These are phyloP conservation scores for Pentamera pediparva DNA, from an alignment of 53 echinoderm and acorn worm genomes.

Conservation along the genomic window DNA sequence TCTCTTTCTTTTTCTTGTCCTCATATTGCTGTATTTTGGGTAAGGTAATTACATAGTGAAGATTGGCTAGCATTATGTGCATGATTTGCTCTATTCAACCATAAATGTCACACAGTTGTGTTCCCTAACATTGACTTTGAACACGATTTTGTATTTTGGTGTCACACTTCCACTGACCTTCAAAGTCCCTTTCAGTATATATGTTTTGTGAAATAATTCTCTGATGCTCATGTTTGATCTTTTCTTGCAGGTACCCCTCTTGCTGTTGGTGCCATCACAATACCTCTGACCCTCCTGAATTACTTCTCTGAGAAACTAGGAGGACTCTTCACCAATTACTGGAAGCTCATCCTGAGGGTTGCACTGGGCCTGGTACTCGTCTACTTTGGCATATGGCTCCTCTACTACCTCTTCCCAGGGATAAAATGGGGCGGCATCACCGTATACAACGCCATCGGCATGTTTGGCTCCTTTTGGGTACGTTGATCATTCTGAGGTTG, in stretches of 20 bases:
- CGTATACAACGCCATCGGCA: conserved; percentile 61
- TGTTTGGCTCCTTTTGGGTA: conserved; percentile 90
- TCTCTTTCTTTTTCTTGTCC: too few relatives aligned
- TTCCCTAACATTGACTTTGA: neutral
- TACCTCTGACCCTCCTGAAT: conserved; percentile 75
- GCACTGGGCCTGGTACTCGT: conserved; percentile 61
- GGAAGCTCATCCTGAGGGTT: conserved; percentile 49
- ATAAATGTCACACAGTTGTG: too few relatives aligned
- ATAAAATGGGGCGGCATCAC: conserved; percentile 36
- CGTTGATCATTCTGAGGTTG: conserved; percentile 28
- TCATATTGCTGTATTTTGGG: too few relatives aligned
- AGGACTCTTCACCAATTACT: conserved; percentile 51
- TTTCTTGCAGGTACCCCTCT: conserved; percentile 61
- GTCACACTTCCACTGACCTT: neutral
- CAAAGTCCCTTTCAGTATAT: neutral
- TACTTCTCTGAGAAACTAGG: conserved; percentile 87
- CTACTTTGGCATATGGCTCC: conserved; percentile 59
- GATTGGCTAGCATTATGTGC: too few relatives aligned
- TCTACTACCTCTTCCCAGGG: conserved; percentile 70
- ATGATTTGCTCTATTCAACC: too few relatives aligned
- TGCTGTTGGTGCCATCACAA: conserved; percentile 70
- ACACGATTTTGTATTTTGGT: neutral
- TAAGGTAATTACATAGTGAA: too few relatives aligned
- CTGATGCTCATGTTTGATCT: neutral
- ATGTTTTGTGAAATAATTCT: neutral